A percentile compares a stretch with the other conserved stretches of the same genome.
Conservation (phyloP, 2,888 invertebrate genomes). For the Orthosia gothica region DNA sequence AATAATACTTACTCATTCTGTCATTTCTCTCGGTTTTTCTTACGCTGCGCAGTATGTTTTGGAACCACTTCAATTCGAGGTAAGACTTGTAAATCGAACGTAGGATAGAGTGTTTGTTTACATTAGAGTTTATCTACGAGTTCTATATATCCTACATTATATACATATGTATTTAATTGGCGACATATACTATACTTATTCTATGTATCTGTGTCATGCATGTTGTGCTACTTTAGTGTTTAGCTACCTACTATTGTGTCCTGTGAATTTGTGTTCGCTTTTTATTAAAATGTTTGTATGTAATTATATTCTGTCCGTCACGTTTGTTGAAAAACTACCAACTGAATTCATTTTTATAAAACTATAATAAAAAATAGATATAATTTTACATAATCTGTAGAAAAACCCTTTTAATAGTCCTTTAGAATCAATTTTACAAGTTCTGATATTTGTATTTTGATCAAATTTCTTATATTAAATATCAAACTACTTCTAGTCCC, state of each 20-base stretch:
- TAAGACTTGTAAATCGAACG: slow-evolving; percentile 93
- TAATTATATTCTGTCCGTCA: slow-evolving; percentile 66
- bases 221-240: slow-evolving; percentile 79
- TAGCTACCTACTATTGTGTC: slow-evolving; percentile 89
- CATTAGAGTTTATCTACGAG: slow-evolving; percentile 61
- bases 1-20: slow-evolving; percentile 89
- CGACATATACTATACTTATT: slow-evolving; percentile 56
- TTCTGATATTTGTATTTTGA: neutral
- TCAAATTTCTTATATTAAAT: slow-evolving; percentile 6
- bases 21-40: slow-evolving; percentile 94
- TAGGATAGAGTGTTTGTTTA: slow-evolving; percentile 79
- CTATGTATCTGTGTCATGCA: slow-evolving; percentile 69
- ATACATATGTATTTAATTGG: slow-evolving; percentile 65
- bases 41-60: slow-evolving; percentile 99
- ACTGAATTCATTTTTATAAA: slow-evolving; percentile 13
- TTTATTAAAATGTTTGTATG: slow-evolving; percentile 80
- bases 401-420: slow-evolving; percentile 8
- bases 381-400: slow-evolving; percentile 16
- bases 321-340: slow-evolving; percentile 52
- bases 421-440: slow-evolving; percentile 12
- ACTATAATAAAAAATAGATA: slow-evolving; percentile 13
- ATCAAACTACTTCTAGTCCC: slow-evolving; percentile 36
- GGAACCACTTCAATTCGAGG: slow-evolving; percentile 99
- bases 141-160: slow-evolving; percentile 66
- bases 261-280: slow-evolving; percentile 93